These are phyloP conservation scores for Thysanoteuthis rhombus DNA, from an alignment of 2,888 invertebrate genomes.

Conservation along the genomic window DNA sequence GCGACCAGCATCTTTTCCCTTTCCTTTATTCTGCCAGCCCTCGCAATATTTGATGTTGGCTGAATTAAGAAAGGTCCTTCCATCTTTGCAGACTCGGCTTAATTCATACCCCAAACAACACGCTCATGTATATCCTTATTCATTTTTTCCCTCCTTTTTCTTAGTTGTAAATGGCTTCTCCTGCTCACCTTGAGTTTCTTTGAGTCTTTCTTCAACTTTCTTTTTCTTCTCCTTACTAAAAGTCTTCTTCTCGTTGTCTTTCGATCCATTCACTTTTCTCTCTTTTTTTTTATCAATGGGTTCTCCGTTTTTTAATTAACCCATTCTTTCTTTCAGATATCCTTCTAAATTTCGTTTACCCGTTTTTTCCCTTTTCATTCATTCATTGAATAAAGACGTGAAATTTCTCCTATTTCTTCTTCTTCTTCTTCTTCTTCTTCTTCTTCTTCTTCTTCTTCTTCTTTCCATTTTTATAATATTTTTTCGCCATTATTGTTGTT, in stretches of 20 bases:
- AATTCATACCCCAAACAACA: not conserved
- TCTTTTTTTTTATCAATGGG: not conserved
- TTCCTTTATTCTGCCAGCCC: constrained; percentile 12
- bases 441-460: too few relatives aligned
- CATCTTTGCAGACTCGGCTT: not conserved
- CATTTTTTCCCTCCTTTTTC: not conserved
- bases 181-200: not conserved
- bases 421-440: too few relatives aligned
- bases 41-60: not conserved
- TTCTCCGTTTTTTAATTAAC: too few relatives aligned
- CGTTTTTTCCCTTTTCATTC: too few relatives aligned
- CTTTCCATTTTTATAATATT: too few relatives aligned
- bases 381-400: too few relatives aligned
- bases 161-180: not conserved
- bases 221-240: not conserved
- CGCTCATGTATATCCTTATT: not conserved
- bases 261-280: not conserved
- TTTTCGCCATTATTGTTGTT: too few relatives aligned
- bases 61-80: not conserved
- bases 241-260: not conserved
- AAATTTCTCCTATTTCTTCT: too few relatives aligned
- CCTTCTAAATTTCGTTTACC: too few relatives aligned
- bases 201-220: not conserved
- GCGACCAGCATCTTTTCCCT: not conserved
- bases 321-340: too few relatives aligned